These are phyloP conservation scores for Drosophila tropicalis DNA, from an alignment of 1,140 invertebrate species.

Conservation along the genomic window DNA sequence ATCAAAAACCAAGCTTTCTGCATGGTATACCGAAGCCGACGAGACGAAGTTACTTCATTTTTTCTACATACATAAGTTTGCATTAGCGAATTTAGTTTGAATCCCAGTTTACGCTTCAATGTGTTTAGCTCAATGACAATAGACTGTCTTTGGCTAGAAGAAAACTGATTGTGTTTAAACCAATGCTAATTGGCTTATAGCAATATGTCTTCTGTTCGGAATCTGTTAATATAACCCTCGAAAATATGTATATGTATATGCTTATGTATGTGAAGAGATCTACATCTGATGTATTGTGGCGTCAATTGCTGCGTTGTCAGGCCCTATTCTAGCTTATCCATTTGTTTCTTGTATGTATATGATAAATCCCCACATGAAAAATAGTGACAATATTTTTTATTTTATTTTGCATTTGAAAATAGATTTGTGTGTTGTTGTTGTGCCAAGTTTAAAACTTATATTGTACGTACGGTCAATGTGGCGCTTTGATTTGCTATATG, in stretches of 20 bases:
- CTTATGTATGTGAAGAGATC: not conserved
- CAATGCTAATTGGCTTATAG: no score
- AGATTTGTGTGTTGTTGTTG: constrained; percentile 13
- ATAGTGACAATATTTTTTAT: constrained; percentile 3
- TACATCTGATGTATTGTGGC: constrained; percentile 10
- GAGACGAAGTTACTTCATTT: no score
- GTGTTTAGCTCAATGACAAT: not conserved
- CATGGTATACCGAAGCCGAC: no score
- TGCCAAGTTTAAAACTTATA: not conserved
- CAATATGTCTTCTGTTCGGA: not conserved
- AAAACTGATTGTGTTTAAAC: not conserved
- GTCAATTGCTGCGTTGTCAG: constrained; percentile 14
- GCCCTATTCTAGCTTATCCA: constrained; percentile 2
- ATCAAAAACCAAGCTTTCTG: no score
- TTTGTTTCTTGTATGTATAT: not conserved
- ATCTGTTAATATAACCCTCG: constrained; percentile 4
- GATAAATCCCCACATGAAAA: not conserved
- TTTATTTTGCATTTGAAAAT: constrained; percentile 16
- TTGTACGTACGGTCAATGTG: constrained; percentile 9
- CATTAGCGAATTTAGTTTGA: not conserved
- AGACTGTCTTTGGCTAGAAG: not conserved
- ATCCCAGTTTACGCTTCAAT: not conserved
- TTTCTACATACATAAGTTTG: not conserved
- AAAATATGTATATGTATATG: not conserved
- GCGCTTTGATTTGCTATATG: constrained; percentile 23